A percentile compares a stretch with the other conserved stretches of the same genome.
Evolutionary conservation across 2,113 vertebrate genomes (phyloP).

Genomic region (Paralichthys olivaceus): DNA sequence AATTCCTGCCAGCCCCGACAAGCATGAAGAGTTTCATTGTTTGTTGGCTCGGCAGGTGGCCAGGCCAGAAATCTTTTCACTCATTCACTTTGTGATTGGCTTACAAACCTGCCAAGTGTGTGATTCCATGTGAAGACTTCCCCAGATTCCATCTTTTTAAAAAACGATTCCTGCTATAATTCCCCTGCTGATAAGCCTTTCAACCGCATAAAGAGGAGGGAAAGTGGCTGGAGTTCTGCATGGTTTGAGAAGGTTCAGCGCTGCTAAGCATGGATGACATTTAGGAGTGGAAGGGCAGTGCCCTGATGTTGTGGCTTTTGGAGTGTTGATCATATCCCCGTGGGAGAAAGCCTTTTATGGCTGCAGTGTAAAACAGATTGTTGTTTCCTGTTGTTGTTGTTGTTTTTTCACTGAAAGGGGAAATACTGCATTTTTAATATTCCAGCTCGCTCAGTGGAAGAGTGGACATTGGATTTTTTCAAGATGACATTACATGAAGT

Average conservation of each 20-base stretch:
- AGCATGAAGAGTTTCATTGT: constrained; percentile 73
- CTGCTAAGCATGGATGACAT: constrained; percentile 70
- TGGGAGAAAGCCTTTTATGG: constrained; percentile 64
- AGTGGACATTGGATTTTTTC: neutral
- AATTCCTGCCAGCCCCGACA: constrained; percentile 46
- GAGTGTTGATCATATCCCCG: constrained; percentile 56
- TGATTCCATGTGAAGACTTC: constrained; percentile 60
- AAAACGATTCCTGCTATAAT: constrained; percentile 59
- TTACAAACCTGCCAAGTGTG: constrained; percentile 62
- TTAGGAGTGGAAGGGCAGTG: constrained; percentile 68
- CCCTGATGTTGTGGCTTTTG: constrained; percentile 68
- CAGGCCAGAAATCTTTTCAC: constrained; percentile 65
- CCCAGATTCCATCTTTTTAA: constrained; percentile 57
- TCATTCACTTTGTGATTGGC: constrained; percentile 51
- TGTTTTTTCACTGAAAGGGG: constrained; percentile 2
- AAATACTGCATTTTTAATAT: neutral
- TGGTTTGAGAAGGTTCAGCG: constrained; percentile 72
- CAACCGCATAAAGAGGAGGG: constrained; percentile 40
- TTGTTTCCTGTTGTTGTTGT: constrained; percentile 49
- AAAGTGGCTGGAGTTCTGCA: constrained; percentile 72
- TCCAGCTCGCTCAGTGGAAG: neutral
- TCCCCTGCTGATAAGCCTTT: constrained; percentile 58
- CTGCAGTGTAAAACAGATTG: constrained; percentile 40
- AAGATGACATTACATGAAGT: neutral
- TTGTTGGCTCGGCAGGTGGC: constrained; percentile 59